Evolutionary conservation across 2,888 invertebrate genomes (phyloP), one percentile per base, ranked within the genome.

Genomic region (Tigriopus californicus): DNA sequence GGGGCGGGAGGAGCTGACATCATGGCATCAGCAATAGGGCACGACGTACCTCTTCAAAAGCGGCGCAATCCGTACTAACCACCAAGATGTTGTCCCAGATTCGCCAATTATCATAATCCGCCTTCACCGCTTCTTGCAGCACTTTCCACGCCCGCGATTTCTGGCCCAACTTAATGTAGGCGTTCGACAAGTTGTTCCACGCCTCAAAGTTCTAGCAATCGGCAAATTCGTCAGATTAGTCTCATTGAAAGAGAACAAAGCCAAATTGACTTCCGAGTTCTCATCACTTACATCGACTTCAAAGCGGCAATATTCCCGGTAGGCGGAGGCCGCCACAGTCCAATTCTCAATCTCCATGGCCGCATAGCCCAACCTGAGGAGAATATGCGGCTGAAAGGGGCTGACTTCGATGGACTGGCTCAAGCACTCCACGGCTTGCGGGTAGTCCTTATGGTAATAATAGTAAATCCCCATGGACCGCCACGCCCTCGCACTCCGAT

Each of bases 101-200:
- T 75, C 84, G 82, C 91, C 94, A 94, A 70, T 89, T 88, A 66
- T 90, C 88, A 49, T 75, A 92, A 72, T 89, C 90, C 70, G 85
- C 92, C 69, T 86, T 83, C 1, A 94, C 72, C 0, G 97, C 86
- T 71, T 97, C 94, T 66, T 84, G 79, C 0, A 94, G 73, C 3
- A 88, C 82, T 58, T 80, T 78, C 73, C 88, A 85, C 0, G 94
- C 95, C 60, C 86, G 77, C 61, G 77, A 75, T 73, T 89, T 91
- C 68, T 95, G 84, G 0, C 85, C 84, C 58, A 85, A 75, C 67
- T 86, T 83, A 10, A 92, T 82, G 66, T 94, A 89, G 2, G 89
- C 88, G 68, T 94, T 90, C 13, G 92, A 90, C 61, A 98, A 74
- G 71, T 98, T 98, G 72, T 92, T 97, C 98, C 97, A 98, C 0